Base-by-base conservation (phyloP, 2,113 vertebrate species). In the Aptenodytes forsteri region DNA sequence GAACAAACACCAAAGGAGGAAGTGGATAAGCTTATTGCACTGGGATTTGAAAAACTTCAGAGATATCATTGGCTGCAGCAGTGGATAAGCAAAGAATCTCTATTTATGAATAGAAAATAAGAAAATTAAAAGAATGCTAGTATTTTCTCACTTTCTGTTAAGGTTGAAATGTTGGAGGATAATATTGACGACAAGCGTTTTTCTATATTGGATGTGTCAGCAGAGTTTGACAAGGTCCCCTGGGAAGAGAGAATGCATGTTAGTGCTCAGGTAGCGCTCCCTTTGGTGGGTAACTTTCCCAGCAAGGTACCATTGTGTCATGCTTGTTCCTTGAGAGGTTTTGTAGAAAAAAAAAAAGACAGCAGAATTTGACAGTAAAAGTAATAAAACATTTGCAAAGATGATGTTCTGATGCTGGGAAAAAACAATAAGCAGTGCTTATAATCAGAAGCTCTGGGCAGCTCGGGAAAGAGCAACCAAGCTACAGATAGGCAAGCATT, bases 171-270 rank as follows among this genome's bases (percentile, higher is more conserved):
- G 7, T 44, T 73, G 6, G 16, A 83, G 13, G 19, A 56, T 36
- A 72, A 55, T 40, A 73, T 27, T 1, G 2, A 12, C 0, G 2
- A 56, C 8, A 72, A 59, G 1, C 1, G 0, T 54, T 83, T 66
- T 78, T 70, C 44, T 73, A 0, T 56, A 22, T 47, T 65, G 19
- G 16, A 47, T 44, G 11, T 44, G 9, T 66, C 38, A 83, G 11
- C 27, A 81, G 79, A 56, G 9, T 75, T 82, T 93, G 36, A 71
- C 27, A 78, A 49, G 36, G 2, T 0, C 7, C 5, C 2, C 7
- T 5, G n/a, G 30, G 49, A 72, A 56, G 22, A 42, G 15, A 70
- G 29, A 58, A 64, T 2, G 1, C 17, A 11, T 25, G 5, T 30
- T 86, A 7, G 2, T 61, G 6, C n/a, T 87, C 15, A 65, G 7